phyloP scores from a whole-genome alignment of 2,888 invertebrate species.

The Cyclophora punctaria region DNA sequence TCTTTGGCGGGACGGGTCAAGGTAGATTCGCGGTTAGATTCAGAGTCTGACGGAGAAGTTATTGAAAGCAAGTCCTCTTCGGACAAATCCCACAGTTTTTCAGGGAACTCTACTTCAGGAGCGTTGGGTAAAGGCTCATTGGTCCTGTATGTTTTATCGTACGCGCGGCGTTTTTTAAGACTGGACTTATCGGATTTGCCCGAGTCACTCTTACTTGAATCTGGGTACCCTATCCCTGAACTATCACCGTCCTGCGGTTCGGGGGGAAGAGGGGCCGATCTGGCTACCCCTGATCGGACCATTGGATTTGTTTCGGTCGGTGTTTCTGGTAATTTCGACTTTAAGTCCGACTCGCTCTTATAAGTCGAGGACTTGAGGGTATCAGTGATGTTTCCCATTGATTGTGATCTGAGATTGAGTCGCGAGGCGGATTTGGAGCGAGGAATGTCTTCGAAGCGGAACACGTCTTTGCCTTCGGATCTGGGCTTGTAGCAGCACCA shows the following conservation, averaged over 20 bases:
- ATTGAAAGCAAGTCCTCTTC: constrained; percentile 76
- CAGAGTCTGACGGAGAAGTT: constrained; percentile 74
- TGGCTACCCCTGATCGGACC: constrained; percentile 29
- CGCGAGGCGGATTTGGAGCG: constrained; percentile 77
- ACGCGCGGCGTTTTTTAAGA: constrained; percentile 80
- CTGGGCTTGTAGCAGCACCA: constrained; percentile 76
- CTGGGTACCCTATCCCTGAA: constrained; percentile 69
- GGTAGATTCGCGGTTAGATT: constrained; percentile 74
- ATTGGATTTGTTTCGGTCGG: constrained; percentile 55
- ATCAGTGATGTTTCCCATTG: constrained; percentile 72
- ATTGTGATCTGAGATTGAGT: constrained; percentile 69
- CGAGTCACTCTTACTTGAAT: constrained; percentile 45
- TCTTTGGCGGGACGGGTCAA: constrained; percentile 76
- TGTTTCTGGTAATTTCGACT: constrained; percentile 49
- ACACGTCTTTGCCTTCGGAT: constrained; percentile 74
- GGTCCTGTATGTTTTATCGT: constrained; percentile 88
- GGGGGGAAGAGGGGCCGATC: constrained; percentile 48
- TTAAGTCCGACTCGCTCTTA: constrained; percentile 51
- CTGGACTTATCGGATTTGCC: constrained; percentile 67
- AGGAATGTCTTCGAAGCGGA: constrained; percentile 71
- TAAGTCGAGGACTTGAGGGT: constrained; percentile 62
- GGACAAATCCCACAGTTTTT: constrained; percentile 85
- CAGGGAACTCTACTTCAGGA: constrained; percentile 86
- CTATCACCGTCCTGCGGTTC: constrained; percentile 63
- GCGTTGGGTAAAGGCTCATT: constrained; percentile 85